Evolutionary conservation across 2,113 vertebrate species (phyloP).

Genomic region (Dermatemys mawii): DNA sequence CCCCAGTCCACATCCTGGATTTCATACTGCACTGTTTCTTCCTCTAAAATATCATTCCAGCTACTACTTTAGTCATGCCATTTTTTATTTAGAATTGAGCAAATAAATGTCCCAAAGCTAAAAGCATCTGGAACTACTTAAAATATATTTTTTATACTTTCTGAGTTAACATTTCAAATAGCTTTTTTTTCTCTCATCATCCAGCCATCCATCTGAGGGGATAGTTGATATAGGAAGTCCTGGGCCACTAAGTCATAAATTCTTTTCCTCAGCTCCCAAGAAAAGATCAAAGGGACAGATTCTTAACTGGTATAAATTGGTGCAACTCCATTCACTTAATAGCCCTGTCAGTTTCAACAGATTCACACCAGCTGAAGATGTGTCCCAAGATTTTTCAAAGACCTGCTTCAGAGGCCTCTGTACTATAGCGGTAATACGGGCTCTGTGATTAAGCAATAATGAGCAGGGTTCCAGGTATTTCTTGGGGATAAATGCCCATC

Average conservation of each 20-base stretch:
- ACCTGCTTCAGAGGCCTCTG: neutral
- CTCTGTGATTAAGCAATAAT: neutral
- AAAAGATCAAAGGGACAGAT: neutral
- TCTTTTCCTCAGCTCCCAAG: neutral
- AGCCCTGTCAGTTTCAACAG: neutral
- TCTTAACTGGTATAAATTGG: neutral
- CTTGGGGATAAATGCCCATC: neutral
- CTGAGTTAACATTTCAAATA: neutral
- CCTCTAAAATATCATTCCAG: neutral
- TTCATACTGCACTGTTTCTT: slow-evolving; percentile 19
- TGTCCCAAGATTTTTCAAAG: neutral
- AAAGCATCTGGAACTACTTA: slow-evolving; percentile 4
- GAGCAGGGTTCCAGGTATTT: neutral
- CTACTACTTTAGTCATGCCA: slow-evolving; percentile 26
- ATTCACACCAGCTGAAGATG: neutral
- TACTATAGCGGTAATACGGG: neutral
- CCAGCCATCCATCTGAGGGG: neutral
- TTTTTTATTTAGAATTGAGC: slow-evolving; percentile 34
- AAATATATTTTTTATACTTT: slow-evolving; percentile 38
- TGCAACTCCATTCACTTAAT: neutral
- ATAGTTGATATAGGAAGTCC: neutral
- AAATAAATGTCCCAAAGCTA: neutral
- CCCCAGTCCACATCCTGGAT: slow-evolving; percentile 6
- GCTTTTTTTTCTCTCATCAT: neutral
- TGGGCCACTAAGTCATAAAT: neutral